Evolutionary conservation across 2,888 invertebrate genomes (phyloP).

Genomic region (Lasioglossum calceatum): DNA sequence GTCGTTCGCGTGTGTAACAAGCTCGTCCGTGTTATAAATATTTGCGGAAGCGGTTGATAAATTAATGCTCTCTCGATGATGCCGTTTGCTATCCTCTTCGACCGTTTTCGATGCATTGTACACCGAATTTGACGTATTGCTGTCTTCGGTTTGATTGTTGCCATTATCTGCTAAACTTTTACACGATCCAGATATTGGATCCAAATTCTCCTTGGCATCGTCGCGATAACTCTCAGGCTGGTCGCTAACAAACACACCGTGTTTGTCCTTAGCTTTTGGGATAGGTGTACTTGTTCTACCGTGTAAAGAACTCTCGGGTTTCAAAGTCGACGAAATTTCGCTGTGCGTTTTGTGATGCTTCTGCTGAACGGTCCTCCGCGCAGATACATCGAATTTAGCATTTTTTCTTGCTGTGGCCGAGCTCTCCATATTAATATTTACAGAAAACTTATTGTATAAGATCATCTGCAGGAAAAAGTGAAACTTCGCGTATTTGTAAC

Average conservation of each 20-base stretch:
- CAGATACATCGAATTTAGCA: background rate
- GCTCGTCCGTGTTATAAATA: constrained; percentile 6
- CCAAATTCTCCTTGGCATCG: constrained; percentile 77
- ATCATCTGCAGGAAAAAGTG: constrained; percentile 71
- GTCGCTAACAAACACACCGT: background rate
- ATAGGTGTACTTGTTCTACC: background rate
- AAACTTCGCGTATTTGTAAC: background rate
- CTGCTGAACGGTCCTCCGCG: background rate
- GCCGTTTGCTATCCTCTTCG: constrained; percentile 9
- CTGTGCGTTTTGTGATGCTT: constrained; percentile 7
- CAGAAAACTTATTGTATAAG: constrained; percentile 74
- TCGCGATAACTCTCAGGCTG: constrained; percentile 45
- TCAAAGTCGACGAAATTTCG: constrained; percentile 25
- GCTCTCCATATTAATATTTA: constrained; percentile 74
- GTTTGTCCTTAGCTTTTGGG: constrained; percentile 29
- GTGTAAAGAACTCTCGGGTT: background rate
- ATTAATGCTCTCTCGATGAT: constrained; percentile 4
- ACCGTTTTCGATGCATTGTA: constrained; percentile 1
- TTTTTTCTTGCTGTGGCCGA: background rate
- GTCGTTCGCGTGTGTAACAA: background rate
- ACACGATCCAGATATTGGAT: constrained; percentile 63
- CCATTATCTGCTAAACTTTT: constrained; percentile 26
- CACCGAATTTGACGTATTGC: background rate
- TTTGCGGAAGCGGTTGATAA: background rate
- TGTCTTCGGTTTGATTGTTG: constrained; percentile 22